phyloP scores from a whole-genome alignment of 2,888 invertebrate species.

The Diarsia mendica region DNA sequence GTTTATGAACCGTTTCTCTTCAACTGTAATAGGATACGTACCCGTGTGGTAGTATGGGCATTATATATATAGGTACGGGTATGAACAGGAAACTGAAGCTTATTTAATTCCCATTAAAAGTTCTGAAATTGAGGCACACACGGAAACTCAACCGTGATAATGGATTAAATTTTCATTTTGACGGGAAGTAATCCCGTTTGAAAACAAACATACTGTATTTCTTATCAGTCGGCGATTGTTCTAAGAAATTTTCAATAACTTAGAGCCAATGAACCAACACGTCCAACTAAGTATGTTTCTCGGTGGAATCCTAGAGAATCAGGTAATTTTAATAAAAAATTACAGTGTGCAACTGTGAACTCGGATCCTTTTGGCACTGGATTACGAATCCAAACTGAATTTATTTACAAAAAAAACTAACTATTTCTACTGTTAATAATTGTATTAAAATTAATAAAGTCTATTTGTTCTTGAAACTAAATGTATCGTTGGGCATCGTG shows the following conservation, averaged over 20 bases:
- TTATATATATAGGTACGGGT: too few relatives aligned
- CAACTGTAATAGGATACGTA: not conserved
- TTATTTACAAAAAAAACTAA: not conserved
- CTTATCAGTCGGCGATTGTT: not conserved
- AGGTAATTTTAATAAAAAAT: constrained; percentile 27
- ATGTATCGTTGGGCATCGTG: not conserved
- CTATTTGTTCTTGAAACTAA: not conserved
- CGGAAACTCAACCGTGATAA: not conserved
- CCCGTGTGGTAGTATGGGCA: too few relatives aligned
- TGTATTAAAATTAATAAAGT: not conserved
- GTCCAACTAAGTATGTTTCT: constrained; percentile 14
- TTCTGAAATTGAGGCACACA: not conserved
- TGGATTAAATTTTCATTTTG: not conserved
- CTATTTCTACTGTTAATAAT: not conserved
- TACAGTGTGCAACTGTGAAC: not conserved
- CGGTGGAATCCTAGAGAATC: constrained; percentile 13
- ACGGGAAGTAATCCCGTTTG: not conserved
- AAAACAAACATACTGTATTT: constrained; percentile 4
- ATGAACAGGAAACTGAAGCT: not conserved
- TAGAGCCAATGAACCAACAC: not conserved
- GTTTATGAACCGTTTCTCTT: not conserved
- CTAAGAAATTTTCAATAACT: not conserved
- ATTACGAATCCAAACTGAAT: not conserved
- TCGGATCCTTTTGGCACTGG: not conserved
- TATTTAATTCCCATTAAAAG: not conserved